Evolutionary conservation across 2,797 vertebrate species (phyloP).

Genomic region (Paratrypauchen microcephalus): DNA sequence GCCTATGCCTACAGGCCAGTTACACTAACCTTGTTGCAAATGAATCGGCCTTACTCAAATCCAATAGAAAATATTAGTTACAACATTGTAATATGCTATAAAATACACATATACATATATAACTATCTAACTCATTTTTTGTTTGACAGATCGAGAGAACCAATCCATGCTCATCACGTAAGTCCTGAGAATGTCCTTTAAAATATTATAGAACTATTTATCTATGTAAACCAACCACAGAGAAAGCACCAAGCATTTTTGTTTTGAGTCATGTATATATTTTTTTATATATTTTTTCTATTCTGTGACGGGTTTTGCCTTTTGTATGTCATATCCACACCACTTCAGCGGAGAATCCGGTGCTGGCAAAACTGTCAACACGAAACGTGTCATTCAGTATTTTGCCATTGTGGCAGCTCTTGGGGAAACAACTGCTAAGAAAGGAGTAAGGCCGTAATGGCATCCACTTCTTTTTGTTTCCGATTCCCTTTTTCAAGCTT

Average conservation of each 20-base stretch:
- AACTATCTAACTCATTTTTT: not conserved
- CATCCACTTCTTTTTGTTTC: conserved; percentile 55
- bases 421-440: conserved; percentile 90
- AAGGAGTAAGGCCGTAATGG: conserved; percentile 88
- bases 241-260: conserved; percentile 9
- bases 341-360: conserved; percentile 93
- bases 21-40: not conserved
- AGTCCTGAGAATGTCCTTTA: conserved; percentile 61
- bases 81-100: not conserved
- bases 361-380: conserved; percentile 99
- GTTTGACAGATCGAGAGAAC: conserved; percentile 88
- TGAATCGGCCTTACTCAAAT: not conserved
- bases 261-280: conserved; percentile 19
- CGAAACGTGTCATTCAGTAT: conserved; percentile 99
- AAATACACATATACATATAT: too few species aligned
- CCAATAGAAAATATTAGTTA: not conserved
- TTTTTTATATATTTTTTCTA: conserved; percentile 18
- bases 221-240: conserved; percentile 5
- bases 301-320: conserved; percentile 52
- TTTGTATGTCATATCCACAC: conserved; percentile 67
- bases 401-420: conserved; percentile 98
- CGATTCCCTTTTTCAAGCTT: conserved; percentile 41
- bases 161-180: conserved; percentile 98
- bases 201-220: conserved; percentile 3
- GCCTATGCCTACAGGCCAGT: too few species aligned